Conservation (phyloP, 2,113 vertebrate species). For the Otis tarda region DNA sequence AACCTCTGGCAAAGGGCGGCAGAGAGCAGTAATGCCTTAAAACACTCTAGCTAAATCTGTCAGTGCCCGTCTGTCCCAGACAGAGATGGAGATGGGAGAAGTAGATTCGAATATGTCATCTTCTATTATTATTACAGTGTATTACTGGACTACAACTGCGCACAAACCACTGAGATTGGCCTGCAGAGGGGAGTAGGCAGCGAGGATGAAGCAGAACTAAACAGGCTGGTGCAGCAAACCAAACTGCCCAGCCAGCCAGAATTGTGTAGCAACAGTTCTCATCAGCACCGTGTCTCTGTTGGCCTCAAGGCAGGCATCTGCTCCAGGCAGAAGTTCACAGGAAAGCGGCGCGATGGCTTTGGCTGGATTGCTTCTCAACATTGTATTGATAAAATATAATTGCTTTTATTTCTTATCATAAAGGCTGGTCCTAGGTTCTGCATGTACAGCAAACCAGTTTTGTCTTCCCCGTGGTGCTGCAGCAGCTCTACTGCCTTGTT, state of each 20-base stretch:
- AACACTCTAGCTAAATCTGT: not conserved
- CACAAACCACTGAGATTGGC: not conserved
- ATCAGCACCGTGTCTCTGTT: not conserved
- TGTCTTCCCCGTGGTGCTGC: not conserved
- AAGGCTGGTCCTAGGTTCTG: not conserved
- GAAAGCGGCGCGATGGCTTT: not conserved
- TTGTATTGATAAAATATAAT: not conserved
- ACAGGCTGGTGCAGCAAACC: not conserved
- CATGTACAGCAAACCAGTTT: not conserved
- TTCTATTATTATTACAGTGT: not conserved
- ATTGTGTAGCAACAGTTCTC: not conserved
- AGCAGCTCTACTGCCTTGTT: not conserved
- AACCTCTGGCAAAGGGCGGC: not conserved
- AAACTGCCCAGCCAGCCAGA: not conserved
- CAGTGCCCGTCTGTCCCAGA: not conserved
- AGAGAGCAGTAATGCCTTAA: not conserved
- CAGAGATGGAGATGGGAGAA: not conserved
- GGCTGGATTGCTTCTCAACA: not conserved
- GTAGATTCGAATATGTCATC: not conserved
- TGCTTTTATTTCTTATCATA: not conserved
- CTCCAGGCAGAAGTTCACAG: not conserved
- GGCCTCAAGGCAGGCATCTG: not conserved
- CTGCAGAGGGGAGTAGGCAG: not conserved
- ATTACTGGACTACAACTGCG: not conserved
- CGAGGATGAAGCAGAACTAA: not conserved